Percentiles rank a stretch among this genome's conserved stretches.
Conservation (phyloP, 2,797 vertebrate species). For the Zenarchopterus dispar region DNA sequence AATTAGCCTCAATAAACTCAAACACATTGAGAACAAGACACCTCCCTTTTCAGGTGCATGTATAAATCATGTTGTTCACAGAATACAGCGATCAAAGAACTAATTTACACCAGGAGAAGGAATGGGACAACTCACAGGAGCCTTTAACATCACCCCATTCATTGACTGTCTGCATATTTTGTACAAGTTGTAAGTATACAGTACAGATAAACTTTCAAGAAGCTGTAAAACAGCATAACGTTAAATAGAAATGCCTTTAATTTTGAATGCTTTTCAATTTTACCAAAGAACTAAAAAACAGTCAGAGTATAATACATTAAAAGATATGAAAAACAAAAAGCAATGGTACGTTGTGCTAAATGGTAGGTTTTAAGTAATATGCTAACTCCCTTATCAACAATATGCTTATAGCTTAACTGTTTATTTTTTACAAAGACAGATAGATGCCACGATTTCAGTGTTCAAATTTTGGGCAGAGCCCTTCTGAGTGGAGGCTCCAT, state of each 20-base stretch:
- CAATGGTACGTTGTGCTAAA: too few species aligned
- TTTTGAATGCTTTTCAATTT: conserved; percentile 34
- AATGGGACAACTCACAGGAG: conserved; percentile 32
- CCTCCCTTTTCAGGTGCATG: conserved; percentile 34
- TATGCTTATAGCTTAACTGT: too few species aligned
- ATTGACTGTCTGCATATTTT: conserved; percentile 5
- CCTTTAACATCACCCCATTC: conserved; percentile 22
- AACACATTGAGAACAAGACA: conserved; percentile 22
- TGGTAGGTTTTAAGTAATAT: background rate
- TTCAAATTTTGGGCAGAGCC: too few species aligned
- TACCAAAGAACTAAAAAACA: conserved; percentile 6
- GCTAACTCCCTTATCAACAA: background rate
- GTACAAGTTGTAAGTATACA: conserved; percentile 15
- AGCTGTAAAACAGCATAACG: conserved; percentile 24
- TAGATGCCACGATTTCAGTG: too few species aligned
- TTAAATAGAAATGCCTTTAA: conserved; percentile 45
- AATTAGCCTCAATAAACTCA: conserved; percentile 40
- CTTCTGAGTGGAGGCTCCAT: too few species aligned
- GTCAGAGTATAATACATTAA: too few species aligned
- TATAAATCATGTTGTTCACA: conserved; percentile 56
- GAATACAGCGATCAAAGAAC: conserved; percentile 49
- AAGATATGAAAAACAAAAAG: too few species aligned
- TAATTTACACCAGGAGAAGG: conserved; percentile 48
- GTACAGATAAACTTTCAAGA: conserved; percentile 24
- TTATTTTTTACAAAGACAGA: too few species aligned